Evolutionary conservation across 23 tunicate genomes (phyloP).

Genomic region (Styela clava): DNA sequence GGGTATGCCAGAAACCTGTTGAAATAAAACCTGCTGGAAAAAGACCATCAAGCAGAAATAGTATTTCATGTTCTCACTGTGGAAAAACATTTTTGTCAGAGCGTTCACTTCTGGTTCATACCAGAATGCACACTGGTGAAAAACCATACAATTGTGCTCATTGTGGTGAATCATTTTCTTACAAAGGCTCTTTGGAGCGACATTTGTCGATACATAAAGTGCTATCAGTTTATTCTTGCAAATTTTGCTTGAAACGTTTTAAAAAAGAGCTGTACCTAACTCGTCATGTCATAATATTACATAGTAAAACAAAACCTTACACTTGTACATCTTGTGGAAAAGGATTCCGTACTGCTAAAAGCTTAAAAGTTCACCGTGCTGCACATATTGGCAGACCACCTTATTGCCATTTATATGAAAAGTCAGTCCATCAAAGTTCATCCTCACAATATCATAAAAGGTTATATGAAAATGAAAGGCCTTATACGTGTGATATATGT

Average conservation of each 20-base stretch:
- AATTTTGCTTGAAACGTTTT: no score
- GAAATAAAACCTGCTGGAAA: not conserved
- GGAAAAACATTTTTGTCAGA: not conserved
- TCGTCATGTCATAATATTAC: no score
- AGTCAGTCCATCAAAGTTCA: not conserved
- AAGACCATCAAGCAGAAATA: not conserved
- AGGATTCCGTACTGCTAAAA: not conserved
- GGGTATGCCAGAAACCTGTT: no score
- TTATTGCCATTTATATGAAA: not conserved
- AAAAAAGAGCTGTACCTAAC: no score
- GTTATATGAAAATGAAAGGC: not conserved
- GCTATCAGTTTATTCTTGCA: no score
- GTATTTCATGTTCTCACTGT: not conserved
- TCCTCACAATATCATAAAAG: not conserved
- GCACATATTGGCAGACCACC: not conserved
- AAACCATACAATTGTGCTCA: not conserved
- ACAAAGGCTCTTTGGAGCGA: not conserved
- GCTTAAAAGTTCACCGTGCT: not conserved
- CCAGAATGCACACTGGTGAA: conserved; percentile 46
- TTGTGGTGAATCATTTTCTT: not conserved
- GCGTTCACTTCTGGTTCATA: conserved; percentile 43
- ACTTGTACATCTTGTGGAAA: not conserved
- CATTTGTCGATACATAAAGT: no score
- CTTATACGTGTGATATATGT: not conserved
- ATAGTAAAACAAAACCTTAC: not conserved